These are phyloP conservation scores for Zoanthus sansibaricus DNA, from an alignment of 92 coral and sea anemone species.

Conservation along the genomic window DNA sequence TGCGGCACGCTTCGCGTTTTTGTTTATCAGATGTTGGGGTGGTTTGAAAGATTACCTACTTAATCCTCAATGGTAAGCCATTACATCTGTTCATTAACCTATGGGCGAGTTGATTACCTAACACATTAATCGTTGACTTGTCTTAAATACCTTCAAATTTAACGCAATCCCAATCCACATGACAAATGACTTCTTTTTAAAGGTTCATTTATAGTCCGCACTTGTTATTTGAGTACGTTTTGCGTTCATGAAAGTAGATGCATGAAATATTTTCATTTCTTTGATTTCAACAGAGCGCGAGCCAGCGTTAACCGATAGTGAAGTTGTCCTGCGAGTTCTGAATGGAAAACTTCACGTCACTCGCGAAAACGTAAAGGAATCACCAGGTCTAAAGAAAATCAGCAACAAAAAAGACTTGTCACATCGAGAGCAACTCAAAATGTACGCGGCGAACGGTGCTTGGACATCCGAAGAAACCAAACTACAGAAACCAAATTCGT, in stretches of 20 bases:
- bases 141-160: not conserved
- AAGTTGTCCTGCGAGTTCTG: constrained; percentile 30
- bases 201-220: not conserved
- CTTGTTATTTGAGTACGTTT: not conserved
- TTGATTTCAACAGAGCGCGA: not conserved
- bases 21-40: not conserved
- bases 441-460: constrained; percentile 39
- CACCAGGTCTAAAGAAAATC: not conserved
- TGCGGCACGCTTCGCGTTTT: constrained; percentile 3
- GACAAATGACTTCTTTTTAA: constrained; percentile 12
- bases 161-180: constrained; percentile 23
- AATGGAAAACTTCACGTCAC: constrained; percentile 36
- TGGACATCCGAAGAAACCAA: constrained; percentile 7
- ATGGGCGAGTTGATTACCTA: constrained; percentile 2
- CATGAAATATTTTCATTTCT: not conserved
- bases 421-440: not conserved
- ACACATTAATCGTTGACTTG: constrained; percentile 6
- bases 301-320: constrained; percentile 1
- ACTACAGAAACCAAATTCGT: not conserved
- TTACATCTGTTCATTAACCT: constrained; percentile 5
- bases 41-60: not conserved
- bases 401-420: constrained; percentile 12
- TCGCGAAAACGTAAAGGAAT: constrained; percentile 3
- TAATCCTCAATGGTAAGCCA: not conserved
- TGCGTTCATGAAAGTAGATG: not conserved